Evolutionary conservation across 2,113 vertebrate species (phyloP), one percentile per base, ranked within the genome.

Genomic region (Scomber colias): DNA sequence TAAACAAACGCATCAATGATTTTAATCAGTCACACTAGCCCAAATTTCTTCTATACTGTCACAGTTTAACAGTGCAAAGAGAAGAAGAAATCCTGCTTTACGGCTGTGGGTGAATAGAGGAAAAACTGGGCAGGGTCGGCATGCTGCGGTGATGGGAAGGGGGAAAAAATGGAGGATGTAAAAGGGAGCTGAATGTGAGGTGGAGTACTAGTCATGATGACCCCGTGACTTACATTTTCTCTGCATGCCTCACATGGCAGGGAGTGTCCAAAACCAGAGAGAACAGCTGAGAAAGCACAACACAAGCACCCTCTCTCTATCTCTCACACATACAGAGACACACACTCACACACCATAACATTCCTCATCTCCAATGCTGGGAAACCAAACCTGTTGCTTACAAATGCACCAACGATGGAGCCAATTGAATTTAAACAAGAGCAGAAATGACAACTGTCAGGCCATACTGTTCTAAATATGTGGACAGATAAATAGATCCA

Each of bases 151-250:
- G 2, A 64, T 7, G 46, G 46, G n/a, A 55, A 59, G 65, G 12
- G 19, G 11, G 14, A 27, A n/a, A 14, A 35, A 27, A 15, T 60
- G 12, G 45, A n/a, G 31, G 63, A 54, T 16, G 45, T 71, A 57
- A 77, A 75, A 44, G 61, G 56, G 44, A 57, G 16, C 44, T 21
- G 69, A 60, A 53, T 30, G 46, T 51, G 82, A 53, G 69, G 79
- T 53, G 55, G 54, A 13, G 8, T 66, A 84, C 90, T 90, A 91
- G 86, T 90, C 92, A 89, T 17, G 57, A 87, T 79, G 90, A 89
- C 89, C 90, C 80, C 30, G 76, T 92, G 90, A 90, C 89, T 91
- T 89, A 75, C 64, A 87, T 90, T 91, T 87, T 90, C 80, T 88
- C 82, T 74, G 75, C 79, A 78, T 91, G 83, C 75, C 79, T 89